phyloP scores from a whole-genome alignment of 1,140 invertebrate species.

The Drosophila cardini region DNA sequence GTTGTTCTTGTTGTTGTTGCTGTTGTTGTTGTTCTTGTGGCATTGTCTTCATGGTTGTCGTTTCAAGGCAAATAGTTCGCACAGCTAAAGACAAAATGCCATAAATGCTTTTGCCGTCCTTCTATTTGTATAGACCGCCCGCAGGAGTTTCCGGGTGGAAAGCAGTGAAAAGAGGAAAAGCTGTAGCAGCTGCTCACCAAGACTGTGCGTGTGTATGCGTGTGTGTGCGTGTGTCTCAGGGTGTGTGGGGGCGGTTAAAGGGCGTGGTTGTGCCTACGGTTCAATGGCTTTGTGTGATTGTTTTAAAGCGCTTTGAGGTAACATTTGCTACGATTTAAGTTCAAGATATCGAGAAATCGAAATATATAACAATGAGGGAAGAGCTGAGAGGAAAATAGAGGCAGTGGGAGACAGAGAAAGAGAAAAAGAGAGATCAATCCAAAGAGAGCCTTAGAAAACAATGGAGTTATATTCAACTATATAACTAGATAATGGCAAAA shows the following conservation, averaged over 20 bases:
- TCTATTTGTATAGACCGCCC: constrained; percentile 44
- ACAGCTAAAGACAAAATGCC: constrained; percentile 66
- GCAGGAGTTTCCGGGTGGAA: background rate
- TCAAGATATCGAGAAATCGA: background rate
- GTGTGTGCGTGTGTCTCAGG: constrained; percentile 1
- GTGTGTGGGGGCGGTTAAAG: background rate
- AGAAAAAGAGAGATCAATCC: too few relatives aligned
- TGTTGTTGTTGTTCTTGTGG: constrained; percentile 37
- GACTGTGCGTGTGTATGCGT: too few relatives aligned
- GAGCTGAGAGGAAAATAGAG: too few relatives aligned
- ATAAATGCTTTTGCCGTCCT: constrained; percentile 62
- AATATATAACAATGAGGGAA: background rate
- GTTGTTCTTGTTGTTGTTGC: constrained; percentile 19
- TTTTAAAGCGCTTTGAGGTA: constrained; percentile 33
- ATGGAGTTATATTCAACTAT: too few relatives aligned
- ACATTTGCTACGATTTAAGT: constrained; percentile 7
- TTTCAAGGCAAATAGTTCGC: constrained; percentile 64
- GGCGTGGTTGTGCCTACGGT: constrained; percentile 1
- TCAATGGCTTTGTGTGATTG: constrained; percentile 28
- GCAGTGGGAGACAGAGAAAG: too few relatives aligned
- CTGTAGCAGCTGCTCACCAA: constrained; percentile 11
- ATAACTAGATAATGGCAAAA: too few relatives aligned
- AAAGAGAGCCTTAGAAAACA: too few relatives aligned
- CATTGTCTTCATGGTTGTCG: constrained; percentile 60
- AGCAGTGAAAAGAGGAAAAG: background rate